A percentile compares a stretch with the other conserved stretches of the same genome.
Evolutionary conservation across 2,888 invertebrate species (phyloP).

Genomic region (Nycteola revayana): DNA sequence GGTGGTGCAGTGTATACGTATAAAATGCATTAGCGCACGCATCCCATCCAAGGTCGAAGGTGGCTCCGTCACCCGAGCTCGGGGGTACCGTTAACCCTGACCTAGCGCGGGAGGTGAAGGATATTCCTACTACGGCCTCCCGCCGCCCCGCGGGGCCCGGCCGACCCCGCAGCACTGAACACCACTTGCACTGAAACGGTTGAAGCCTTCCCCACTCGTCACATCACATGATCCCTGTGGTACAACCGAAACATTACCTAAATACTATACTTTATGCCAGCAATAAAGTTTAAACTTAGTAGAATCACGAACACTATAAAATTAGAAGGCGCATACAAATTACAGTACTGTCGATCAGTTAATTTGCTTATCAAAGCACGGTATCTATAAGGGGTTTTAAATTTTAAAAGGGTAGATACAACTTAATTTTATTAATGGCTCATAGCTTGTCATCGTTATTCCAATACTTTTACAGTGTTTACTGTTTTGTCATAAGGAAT

Average conservation of each 20-base stretch:
- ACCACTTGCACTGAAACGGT: constrained; percentile 69
- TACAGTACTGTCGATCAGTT: constrained; percentile 6
- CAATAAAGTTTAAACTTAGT: constrained; percentile 8
- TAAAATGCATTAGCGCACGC: constrained; percentile 54
- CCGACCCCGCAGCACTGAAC: constrained; percentile 33
- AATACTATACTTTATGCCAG: constrained; percentile 13
- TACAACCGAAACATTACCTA: constrained; percentile 28
- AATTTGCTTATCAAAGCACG: too few relatives aligned
- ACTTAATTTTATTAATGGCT: too few relatives aligned
- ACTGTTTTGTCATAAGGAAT: too few relatives aligned
- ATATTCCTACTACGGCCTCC: constrained; percentile 75
- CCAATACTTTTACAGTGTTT: too few relatives aligned
- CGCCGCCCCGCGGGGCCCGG: constrained; percentile 53
- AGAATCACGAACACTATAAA: constrained; percentile 10
- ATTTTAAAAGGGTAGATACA: constrained; percentile 1
- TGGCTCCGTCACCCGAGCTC: constrained; percentile 68
- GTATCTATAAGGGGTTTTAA: too few relatives aligned
- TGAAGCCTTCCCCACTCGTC: constrained; percentile 59
- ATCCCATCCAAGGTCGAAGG: constrained; percentile 75
- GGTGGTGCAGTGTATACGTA: constrained; percentile 5
- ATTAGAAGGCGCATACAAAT: constrained; percentile 12
- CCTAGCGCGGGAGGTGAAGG: constrained; percentile 78
- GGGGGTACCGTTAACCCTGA: constrained; percentile 80
- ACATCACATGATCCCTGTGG: constrained; percentile 54
- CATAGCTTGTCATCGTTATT: constrained; percentile 3